Evolutionary conservation across 2,888 invertebrate species (phyloP).

Genomic region (Dione vanillae): DNA sequence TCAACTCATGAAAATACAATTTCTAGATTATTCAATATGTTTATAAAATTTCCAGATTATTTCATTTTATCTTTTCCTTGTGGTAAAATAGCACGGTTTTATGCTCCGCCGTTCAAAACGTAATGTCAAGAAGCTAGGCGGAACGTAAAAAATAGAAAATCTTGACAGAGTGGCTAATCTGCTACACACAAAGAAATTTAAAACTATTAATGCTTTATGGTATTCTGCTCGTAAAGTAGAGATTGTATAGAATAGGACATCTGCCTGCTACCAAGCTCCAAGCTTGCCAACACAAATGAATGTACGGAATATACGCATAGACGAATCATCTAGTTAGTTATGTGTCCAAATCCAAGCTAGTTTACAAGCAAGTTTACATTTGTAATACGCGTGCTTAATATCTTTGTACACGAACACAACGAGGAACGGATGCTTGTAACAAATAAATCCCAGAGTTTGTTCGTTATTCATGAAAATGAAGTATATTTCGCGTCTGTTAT

Average conservation of each 20-base stretch:
- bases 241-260: not conserved
- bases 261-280: not conserved
- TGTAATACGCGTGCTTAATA: not conserved
- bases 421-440: not conserved
- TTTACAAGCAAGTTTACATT: not conserved
- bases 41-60: too few relatives aligned
- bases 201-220: too few relatives aligned
- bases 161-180: too few relatives aligned
- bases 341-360: not conserved
- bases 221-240: not conserved
- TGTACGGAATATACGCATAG: not conserved
- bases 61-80: too few relatives aligned
- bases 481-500: too few relatives aligned
- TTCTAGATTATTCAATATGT: too few relatives aligned
- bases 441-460: not conserved
- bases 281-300: not conserved
- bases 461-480: not conserved
- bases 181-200: too few relatives aligned
- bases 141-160: too few relatives aligned
- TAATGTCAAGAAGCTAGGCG: too few relatives aligned
- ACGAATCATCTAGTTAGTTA: constrained; percentile 10
- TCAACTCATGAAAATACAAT: not conserved
- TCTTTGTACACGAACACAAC: not conserved
- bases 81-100: too few relatives aligned
- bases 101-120: too few relatives aligned